Base-by-base conservation (phyloP, 2,888 invertebrate species). In the Platerodrilus igneus region DNA sequence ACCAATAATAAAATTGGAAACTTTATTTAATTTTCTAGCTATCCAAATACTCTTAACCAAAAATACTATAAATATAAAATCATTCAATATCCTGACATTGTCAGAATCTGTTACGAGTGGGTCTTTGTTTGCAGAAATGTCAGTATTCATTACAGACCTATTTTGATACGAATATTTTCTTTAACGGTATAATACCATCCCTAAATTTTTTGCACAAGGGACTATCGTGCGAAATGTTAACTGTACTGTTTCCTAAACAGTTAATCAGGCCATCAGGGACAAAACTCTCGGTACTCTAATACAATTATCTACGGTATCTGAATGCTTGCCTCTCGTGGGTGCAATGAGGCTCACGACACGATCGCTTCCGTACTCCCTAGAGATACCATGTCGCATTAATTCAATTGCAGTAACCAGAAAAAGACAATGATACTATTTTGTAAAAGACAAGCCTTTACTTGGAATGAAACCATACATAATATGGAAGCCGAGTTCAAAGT, bases 241-340 rank as follows among this genome's bases (percentile, higher is more conserved):
- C 39, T 35, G 35, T 31, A 25, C 20, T 29, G 34, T 23, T 38
- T 38, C 23, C 43, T 44, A 44, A 44, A 37, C 40, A 44, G 44
- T 44, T 44, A 44, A 44, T 41, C 40, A 50, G 51, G 37, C 41
- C 53, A 42, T 48, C 37, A 31, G 53, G 51, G 53, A 52, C 35
- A 47, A 41, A 58, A 55, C 53, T 53, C 55, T 57, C 56, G 45
- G 53, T 52, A 45, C 55, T 52, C 45, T 58, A 58, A 58, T 58
- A 50, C 52, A 58, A 58, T 58, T 58, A 58, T 55, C 47, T 36
- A 45, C 46, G 45, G 43, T 50, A 48, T 52, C 53, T 48, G 51
- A 40, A 51, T 43, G 50, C 50, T 42, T 41, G 34, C 39, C 48
- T 55, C 53, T 51, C 55, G 50, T 47, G 54, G 51, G 55, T 51